These are phyloP conservation scores for Centropus bengalensis DNA, from an alignment of 2,113 vertebrate genomes.

Conservation along the genomic window DNA sequence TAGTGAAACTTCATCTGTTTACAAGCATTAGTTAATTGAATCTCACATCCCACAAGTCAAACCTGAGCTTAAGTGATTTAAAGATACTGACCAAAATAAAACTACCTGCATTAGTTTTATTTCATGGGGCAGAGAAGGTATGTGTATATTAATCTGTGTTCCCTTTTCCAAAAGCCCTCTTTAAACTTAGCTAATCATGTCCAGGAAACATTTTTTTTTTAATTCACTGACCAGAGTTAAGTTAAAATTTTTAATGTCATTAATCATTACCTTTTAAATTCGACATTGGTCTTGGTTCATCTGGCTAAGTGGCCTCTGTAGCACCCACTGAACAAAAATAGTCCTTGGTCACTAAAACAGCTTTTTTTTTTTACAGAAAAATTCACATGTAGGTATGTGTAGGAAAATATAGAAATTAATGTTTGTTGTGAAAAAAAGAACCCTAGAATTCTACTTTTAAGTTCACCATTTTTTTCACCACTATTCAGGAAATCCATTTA, in stretches of 20 bases:
- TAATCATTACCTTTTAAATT: not conserved
- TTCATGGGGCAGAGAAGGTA: not conserved
- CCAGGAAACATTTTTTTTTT: not conserved
- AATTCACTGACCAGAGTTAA: not conserved
- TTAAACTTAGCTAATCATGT: not conserved
- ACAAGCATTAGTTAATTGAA: not conserved
- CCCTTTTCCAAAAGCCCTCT: not conserved
- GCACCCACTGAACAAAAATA: not conserved
- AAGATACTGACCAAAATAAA: not conserved
- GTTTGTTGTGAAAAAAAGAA: not conserved
- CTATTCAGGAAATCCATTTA: not conserved
- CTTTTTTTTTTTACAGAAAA: not conserved
- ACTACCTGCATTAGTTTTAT: not conserved
- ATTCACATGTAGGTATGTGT: not conserved
- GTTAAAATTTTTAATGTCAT: not conserved
- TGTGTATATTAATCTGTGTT: not conserved
- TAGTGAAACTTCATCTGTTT: not conserved
- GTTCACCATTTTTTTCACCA: not conserved
- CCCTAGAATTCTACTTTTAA: not conserved
- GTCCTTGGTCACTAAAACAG: not conserved
- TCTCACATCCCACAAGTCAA: not conserved
- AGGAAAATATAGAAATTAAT: not conserved
- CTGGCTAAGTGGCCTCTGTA: not conserved
- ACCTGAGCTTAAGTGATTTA: not conserved
- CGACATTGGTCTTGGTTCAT: not conserved